Conservation (phyloP, 30 jellyfish, hydroid and myxozoan species). For the Sanderia malayensis region DNA sequence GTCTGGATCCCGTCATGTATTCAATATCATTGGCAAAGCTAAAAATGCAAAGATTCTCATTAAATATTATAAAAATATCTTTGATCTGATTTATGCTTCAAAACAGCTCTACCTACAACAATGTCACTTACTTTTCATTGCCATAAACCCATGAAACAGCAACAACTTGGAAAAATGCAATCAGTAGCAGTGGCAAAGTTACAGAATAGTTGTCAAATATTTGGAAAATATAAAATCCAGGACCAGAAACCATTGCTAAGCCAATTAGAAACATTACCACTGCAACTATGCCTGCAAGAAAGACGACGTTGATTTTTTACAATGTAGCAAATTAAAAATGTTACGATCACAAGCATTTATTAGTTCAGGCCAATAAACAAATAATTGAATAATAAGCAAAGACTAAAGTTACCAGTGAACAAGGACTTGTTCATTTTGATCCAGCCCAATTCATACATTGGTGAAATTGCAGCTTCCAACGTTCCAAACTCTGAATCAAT, state of each 20-base stretch:
- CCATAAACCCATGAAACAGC: slow-evolving; percentile 98
- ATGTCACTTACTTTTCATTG: slow-evolving; percentile 84
- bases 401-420: slow-evolving; percentile 84
- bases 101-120: too few species aligned
- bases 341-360: too few species aligned
- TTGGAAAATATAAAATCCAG: slow-evolving; percentile 91
- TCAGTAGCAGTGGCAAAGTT: slow-evolving; percentile 79
- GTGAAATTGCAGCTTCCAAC: slow-evolving; percentile 88
- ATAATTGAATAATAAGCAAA: too few species aligned
- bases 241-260: slow-evolving; percentile 86
- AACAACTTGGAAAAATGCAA: slow-evolving; percentile 90
- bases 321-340: too few species aligned
- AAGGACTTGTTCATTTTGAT: slow-evolving; percentile 63
- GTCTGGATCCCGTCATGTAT: slow-evolving; percentile 96
- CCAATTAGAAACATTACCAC: slow-evolving; percentile 80
- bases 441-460: slow-evolving; percentile 76
- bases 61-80: too few species aligned
- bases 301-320: not conserved
- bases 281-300: slow-evolving; percentile 54
- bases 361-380: too few species aligned
- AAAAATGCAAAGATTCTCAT: too few species aligned
- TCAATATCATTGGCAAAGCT: slow-evolving; percentile 97
- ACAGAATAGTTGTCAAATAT: slow-evolving; percentile 89
- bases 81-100: too few species aligned
- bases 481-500: slow-evolving; percentile 94